Conservation (phyloP, 2,113 vertebrate genomes). For the Microtus pennsylvanicus region DNA sequence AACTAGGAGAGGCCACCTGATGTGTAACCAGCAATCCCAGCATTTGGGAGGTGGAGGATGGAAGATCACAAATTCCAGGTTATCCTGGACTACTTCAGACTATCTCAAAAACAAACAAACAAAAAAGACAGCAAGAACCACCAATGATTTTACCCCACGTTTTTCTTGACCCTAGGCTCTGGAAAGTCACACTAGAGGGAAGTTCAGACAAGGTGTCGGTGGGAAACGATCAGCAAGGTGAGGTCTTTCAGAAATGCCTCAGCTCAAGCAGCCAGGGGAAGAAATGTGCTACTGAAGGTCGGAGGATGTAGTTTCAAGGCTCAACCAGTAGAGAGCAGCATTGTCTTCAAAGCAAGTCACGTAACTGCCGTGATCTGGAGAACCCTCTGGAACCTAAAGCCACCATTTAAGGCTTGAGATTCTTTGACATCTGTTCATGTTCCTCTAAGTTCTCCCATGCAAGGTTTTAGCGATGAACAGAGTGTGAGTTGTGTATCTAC, state of each 20-base stretch:
- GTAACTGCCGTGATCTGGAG: too few species aligned
- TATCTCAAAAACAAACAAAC: neutral
- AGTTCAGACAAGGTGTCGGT: neutral
- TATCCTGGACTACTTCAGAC: neutral
- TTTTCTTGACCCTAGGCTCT: neutral
- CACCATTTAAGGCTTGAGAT: neutral
- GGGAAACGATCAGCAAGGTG: neutral
- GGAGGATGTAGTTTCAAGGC: neutral
- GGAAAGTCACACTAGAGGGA: neutral
- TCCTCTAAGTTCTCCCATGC: neutral
- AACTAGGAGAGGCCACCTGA: neutral
- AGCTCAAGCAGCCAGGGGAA: neutral
- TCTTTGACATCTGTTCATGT: neutral
- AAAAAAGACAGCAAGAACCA: neutral
- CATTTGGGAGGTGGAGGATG: neutral
- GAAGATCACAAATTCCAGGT: neutral
- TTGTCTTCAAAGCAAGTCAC: slow-evolving; percentile 50
- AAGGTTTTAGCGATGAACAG: neutral
- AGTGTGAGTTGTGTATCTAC: neutral
- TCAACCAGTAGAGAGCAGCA: slow-evolving; percentile 65
- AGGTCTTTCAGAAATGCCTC: neutral
- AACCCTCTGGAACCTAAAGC: neutral
- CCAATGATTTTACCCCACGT: neutral
- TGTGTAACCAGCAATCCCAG: neutral
- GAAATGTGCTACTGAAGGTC: too few species aligned